phyloP scores from a whole-genome alignment of 2,113 vertebrate genomes.

The Hypanus sabinus region DNA sequence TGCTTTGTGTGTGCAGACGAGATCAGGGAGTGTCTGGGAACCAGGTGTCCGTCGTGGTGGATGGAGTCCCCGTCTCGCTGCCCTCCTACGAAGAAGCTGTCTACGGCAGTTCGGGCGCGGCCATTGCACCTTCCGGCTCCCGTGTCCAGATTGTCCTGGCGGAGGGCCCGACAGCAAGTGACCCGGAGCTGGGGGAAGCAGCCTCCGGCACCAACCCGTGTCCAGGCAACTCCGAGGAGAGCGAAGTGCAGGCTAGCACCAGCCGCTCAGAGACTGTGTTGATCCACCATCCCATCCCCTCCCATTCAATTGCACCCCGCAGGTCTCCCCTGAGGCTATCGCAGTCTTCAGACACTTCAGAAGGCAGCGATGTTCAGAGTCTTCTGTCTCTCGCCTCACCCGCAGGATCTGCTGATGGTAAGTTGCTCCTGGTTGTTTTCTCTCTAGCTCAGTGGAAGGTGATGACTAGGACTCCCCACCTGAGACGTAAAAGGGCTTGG shows the following conservation, averaged over 20 bases:
- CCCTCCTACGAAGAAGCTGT: slow-evolving; percentile 97
- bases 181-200: slow-evolving; percentile 47
- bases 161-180: slow-evolving; percentile 59
- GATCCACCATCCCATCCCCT: slow-evolving; percentile 70
- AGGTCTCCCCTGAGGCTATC: slow-evolving; percentile 56
- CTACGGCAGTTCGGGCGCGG: slow-evolving; percentile 76
- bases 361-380: slow-evolving; percentile 90
- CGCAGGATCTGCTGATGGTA: slow-evolving; percentile 91
- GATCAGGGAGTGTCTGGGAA: slow-evolving; percentile 87
- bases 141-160: slow-evolving; percentile 90
- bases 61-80: slow-evolving; percentile 87
- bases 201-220: slow-evolving; percentile 59
- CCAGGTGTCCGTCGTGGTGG: slow-evolving; percentile 85
- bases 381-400: slow-evolving; percentile 82
- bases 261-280: slow-evolving; percentile 79
- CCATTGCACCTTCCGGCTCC: slow-evolving; percentile 66
- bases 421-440: slow-evolving; percentile 39
- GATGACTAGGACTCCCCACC: background rate
- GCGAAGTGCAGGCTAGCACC: slow-evolving; percentile 72
- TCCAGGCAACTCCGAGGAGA: slow-evolving; percentile 60
- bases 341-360: slow-evolving; percentile 61
- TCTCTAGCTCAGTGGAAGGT: background rate
- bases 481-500: too few species aligned
- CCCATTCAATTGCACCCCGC: slow-evolving; percentile 62
- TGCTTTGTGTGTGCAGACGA: slow-evolving; percentile 59